Evolutionary conservation across 2,888 invertebrate species (phyloP).

Genomic region (Dermolepida albohirtum): DNA sequence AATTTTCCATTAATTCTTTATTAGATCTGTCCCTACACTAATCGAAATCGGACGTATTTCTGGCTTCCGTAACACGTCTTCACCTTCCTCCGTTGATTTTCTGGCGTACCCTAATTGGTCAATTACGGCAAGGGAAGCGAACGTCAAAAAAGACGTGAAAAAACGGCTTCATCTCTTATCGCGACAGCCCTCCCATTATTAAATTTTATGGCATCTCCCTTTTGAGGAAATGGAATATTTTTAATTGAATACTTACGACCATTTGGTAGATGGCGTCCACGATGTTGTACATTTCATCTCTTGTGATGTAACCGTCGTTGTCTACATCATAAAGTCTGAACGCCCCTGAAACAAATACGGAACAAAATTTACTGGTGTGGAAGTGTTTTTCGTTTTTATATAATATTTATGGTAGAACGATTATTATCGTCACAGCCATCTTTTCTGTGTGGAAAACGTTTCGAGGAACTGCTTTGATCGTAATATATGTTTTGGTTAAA

Average conservation of each 20-base stretch:
- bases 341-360: constrained; percentile 79
- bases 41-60: too few relatives aligned
- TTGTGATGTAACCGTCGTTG: constrained; percentile 94
- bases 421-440: neutral
- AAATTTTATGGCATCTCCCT: neutral
- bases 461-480: neutral
- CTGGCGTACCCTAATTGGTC: constrained; percentile 3
- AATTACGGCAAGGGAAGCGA: constrained; percentile 9
- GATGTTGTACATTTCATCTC: constrained; percentile 97
- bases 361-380: constrained; percentile 8
- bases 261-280: constrained; percentile 98
- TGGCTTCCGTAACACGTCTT: neutral
- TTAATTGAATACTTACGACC: constrained; percentile 82
- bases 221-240: neutral
- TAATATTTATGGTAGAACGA: too few relatives aligned
- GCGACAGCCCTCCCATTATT: neutral
- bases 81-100: neutral
- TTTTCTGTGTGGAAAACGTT: too few relatives aligned
- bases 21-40: too few relatives aligned
- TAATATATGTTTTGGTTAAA: too few relatives aligned
- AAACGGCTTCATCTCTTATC: neutral
- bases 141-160: constrained; percentile 1
- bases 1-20: too few relatives aligned
- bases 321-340: constrained; percentile 96
- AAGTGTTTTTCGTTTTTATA: too few relatives aligned